Conservation (phyloP, 2,888 invertebrate genomes). For the Eudemis profundana region DNA sequence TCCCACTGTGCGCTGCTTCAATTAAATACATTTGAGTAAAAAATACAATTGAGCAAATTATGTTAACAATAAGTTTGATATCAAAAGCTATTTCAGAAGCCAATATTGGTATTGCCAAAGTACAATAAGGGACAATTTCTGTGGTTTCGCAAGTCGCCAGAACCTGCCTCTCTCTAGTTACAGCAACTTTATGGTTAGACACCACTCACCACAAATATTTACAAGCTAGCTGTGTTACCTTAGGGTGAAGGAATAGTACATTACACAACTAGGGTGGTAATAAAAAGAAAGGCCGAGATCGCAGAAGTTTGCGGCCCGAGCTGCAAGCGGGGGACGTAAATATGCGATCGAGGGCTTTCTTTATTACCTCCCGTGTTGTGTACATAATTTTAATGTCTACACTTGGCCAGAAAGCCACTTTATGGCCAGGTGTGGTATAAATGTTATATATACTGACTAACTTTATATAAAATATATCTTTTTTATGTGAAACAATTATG, state of each 20-base stretch:
- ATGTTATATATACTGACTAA: too few relatives aligned
- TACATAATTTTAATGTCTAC: too few relatives aligned
- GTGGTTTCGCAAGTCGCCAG: constrained; percentile 8
- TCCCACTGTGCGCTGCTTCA: neutral
- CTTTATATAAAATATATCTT: too few relatives aligned
- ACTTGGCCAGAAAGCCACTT: too few relatives aligned
- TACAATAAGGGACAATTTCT: constrained; percentile 17
- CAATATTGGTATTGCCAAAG: neutral
- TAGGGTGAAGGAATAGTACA: neutral
- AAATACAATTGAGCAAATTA: neutral
- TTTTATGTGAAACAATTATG: too few relatives aligned
- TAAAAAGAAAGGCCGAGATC: too few relatives aligned
- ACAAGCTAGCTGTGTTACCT: neutral
- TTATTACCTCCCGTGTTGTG: too few relatives aligned
- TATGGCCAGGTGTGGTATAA: too few relatives aligned
- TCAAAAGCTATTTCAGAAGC: constrained; percentile 4
- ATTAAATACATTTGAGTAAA: neutral
- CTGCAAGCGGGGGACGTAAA: too few relatives aligned
- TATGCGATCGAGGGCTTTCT: too few relatives aligned
- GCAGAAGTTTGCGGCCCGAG: too few relatives aligned
- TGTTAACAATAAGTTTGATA: neutral
- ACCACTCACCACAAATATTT: constrained; percentile 17
- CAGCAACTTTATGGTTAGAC: constrained; percentile 9
- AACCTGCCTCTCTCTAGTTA: neutral
- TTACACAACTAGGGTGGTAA: neutral